Base-by-base conservation (phyloP, 2,888 invertebrate genomes). In the Caradrina clavipalpis region DNA sequence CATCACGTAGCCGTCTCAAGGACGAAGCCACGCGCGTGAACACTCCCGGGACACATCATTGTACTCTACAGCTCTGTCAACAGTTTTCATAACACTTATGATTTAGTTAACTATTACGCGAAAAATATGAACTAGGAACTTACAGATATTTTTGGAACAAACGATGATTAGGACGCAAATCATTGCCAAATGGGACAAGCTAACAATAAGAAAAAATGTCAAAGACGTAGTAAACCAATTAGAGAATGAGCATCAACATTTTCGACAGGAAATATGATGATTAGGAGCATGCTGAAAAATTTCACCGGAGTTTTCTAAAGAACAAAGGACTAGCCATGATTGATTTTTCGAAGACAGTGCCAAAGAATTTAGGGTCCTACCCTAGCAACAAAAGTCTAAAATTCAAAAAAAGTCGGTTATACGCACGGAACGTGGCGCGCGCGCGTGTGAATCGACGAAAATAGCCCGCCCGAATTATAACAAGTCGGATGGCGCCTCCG, bases 391-490 rank as follows among this genome's bases (percentile, higher is more conserved):
- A 81, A 84, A 78, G 88, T 87, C 88, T 90, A 85, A 90, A 92
- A 90, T 89, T 88, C 82, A 87, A 91, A 93, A 91, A 91, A 80
- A 75, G 62, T 80, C 73, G 86, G 87, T 88, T 89, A 88, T 91
- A 92, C 91, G 92, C 90, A 90, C 87, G 89, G 88, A 89, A 87
- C 87, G 85, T 87, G 86, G 91, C 89, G 90, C 89, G 86, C 84
- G 88, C 91, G 93, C 93, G 93, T 94, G 94, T 94, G 93, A 94
- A 93, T 92, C 93, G 93, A 90, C 93, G 88, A 91, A 95, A 95
- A 95, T 95, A 95, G 92, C 94, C 86, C 89, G 93, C 92, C 95
- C 94, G 93, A 95, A 95, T 95, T 95, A 93, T 92, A 94, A 91
- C 93, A 89, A 88, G 93, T 89, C 91, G 91, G 90, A 89, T 93